These are phyloP conservation scores for Hetaerina americana DNA, from an alignment of 1,140 invertebrate species.

Conservation along the genomic window DNA sequence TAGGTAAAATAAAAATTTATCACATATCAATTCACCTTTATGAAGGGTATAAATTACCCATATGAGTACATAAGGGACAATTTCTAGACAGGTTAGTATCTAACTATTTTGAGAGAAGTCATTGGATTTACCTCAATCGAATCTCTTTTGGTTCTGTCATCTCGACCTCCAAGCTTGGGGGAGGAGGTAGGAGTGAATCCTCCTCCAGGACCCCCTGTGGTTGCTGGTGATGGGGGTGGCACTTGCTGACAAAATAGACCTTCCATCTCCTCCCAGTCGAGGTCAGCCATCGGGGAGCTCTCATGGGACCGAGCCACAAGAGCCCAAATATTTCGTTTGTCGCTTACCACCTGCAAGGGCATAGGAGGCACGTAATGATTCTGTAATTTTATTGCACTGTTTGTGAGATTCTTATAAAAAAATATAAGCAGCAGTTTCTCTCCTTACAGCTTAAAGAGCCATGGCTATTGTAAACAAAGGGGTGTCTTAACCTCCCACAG, in stretches of 20 bases:
- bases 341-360: slow-evolving; percentile 51
- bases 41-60: too few relatives aligned
- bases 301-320: slow-evolving; percentile 74
- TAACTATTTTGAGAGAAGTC: background rate
- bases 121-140: slow-evolving; percentile 26
- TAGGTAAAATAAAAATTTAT: too few relatives aligned
- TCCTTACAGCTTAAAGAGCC: too few relatives aligned
- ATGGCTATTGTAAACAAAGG: too few relatives aligned
- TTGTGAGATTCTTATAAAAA: too few relatives aligned
- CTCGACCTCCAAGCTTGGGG: slow-evolving; percentile 21
- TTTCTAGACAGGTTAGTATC: background rate
- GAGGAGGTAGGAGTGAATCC: slow-evolving; percentile 18
- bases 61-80: too few relatives aligned
- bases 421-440: too few relatives aligned
- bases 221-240: slow-evolving; percentile 38
- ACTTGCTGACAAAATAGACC: slow-evolving; percentile 80
- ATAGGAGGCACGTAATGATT: too few relatives aligned
- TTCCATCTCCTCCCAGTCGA: slow-evolving; percentile 88
- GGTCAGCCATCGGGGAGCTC: slow-evolving; percentile 56
- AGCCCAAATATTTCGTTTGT: slow-evolving; percentile 84
- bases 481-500: too few relatives aligned
- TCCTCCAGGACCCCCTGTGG: slow-evolving; percentile 18
- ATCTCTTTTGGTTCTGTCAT: slow-evolving; percentile 25
- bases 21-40: too few relatives aligned
- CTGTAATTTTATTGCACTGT: too few relatives aligned